Percentiles rank a stretch among this genome's conserved stretches.
Evolutionary conservation across 1,140 invertebrate species (phyloP).

Genomic region (Zelostemma sp.): DNA sequence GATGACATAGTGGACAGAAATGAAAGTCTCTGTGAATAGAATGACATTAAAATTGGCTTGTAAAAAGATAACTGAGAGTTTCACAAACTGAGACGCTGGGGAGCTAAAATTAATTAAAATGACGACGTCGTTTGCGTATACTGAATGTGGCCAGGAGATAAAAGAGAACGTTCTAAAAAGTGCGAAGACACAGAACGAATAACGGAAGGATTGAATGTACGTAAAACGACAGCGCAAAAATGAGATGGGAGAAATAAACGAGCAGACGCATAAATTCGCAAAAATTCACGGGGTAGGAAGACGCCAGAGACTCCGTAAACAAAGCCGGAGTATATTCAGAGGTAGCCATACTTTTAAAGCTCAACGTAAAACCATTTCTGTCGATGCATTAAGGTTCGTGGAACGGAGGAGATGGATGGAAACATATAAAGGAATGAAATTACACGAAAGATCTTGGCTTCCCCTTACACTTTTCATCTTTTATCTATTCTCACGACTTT

Average conservation of each 20-base stretch:
- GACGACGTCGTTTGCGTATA: not conserved
- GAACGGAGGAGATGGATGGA: constrained; percentile 24
- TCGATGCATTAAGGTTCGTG: constrained; percentile 54
- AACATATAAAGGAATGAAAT: constrained; percentile 48
- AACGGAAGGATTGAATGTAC: constrained; percentile 11
- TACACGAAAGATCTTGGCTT: constrained; percentile 40
- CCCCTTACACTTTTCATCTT: constrained; percentile 26
- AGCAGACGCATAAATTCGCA: constrained; percentile 51
- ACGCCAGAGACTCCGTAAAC: no score
- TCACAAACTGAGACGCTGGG: no score
- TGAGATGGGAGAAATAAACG: constrained; percentile 26
- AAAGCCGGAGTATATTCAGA: constrained; percentile 39
- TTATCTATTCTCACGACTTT: constrained; percentile 13
- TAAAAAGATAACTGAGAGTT: no score
- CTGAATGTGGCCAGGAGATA: not conserved
- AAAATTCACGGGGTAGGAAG: not conserved
- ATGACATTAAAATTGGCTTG: no score
- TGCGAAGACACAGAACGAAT: constrained; percentile 7
- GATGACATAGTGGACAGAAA: no score
- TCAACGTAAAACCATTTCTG: constrained; percentile 47
- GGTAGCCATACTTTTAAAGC: constrained; percentile 47
- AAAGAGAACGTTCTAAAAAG: not conserved
- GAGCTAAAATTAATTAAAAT: constrained; percentile 9
- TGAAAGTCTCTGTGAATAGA: no score
- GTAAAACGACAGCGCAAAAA: constrained; percentile 14